Evolutionary conservation across 2,113 vertebrate species (phyloP), one percentile per base, ranked within the genome.

Genomic region (Lanius ludovicianus): DNA sequence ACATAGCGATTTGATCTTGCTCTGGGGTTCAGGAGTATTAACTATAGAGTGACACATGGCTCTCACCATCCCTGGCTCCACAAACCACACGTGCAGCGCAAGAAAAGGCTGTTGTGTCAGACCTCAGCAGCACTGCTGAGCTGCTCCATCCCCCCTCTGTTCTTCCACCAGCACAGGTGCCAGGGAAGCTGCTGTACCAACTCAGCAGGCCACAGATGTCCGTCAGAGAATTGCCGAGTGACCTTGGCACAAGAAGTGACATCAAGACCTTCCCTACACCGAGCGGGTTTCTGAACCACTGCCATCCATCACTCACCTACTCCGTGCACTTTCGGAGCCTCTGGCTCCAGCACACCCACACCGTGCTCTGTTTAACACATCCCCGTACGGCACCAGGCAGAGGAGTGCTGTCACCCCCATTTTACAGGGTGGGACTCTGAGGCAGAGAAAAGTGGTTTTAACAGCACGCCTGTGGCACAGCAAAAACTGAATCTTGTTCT

Each of bases 131-230:
- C 2, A 0, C 42, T 5, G 49, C 93, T 67, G 85, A 95, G 63
- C 35, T 21, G 60, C 49, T 92, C 60, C 83, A 78, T 56, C 65
- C 68, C 68, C 63, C 64, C 82, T 65, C 68, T 1, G 1, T 3
- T 4, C 23, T 91, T 87, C 49, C 60, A 75, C 73, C 23, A 19
- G 64, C 73, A 21, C 90, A 89, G 85, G 88, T 90, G 83, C 92
- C 44, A 73, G 47, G 37, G 73, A 95, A 60, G 69, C 80, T 81
- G 44, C 89, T 49, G 73, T 73, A 78, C 88, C 73, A 15, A 84
- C 83, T 92, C 92, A 87, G 95, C 80, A 69, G 88, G 93, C 71
- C 68, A 81, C 88, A 88, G 93, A 94, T 84, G 90, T 91, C 95
- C 1, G 0, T 75, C 86, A 89, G 83, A 90, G 85, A 79, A 79